A percentile compares a stretch with the other conserved stretches of the same genome.
These are phyloP conservation scores for Rhinatrema bivittatum DNA, from an alignment of 2,797 vertebrate species.

Conservation along the genomic window DNA sequence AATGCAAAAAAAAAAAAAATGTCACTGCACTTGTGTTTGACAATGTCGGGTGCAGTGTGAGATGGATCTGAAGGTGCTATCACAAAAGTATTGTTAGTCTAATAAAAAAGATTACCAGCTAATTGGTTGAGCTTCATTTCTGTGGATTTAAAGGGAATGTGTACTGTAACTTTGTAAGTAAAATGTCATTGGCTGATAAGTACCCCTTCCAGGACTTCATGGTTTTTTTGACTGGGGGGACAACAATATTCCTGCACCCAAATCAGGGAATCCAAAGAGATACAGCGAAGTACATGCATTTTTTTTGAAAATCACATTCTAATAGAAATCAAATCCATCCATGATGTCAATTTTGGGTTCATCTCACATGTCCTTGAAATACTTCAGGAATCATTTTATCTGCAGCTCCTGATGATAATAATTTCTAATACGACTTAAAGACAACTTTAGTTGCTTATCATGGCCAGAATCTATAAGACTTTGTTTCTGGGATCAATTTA, in stretches of 20 bases:
- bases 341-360: slow-evolving; percentile 15
- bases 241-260: slow-evolving; percentile 35
- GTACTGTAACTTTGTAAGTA: no score
- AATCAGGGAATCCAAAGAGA: slow-evolving; percentile 32
- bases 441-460: slow-evolving; percentile 33
- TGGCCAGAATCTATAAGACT: slow-evolving; percentile 30
- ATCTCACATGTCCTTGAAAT: slow-evolving; percentile 39
- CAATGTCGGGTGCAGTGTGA: no score
- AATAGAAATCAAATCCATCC: slow-evolving; percentile 22
- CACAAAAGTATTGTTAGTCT: no score
- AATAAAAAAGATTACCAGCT: no score
- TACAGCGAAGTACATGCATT: no score
- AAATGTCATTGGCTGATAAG: no score
- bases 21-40: neutral
- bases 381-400: slow-evolving; percentile 13
- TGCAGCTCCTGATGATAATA: slow-evolving; percentile 22
- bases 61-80: no score
- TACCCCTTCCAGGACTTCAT: no score
- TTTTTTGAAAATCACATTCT: slow-evolving; percentile 27
- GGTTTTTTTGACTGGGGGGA: no score
- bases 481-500: slow-evolving; percentile 16
- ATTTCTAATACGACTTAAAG: slow-evolving; percentile 32
- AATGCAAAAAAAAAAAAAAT: slow-evolving; percentile 42
- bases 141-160: no score
- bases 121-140: no score